Evolutionary conservation across 2,888 invertebrate species (phyloP).

Genomic region (Oxystoma pomonae): DNA sequence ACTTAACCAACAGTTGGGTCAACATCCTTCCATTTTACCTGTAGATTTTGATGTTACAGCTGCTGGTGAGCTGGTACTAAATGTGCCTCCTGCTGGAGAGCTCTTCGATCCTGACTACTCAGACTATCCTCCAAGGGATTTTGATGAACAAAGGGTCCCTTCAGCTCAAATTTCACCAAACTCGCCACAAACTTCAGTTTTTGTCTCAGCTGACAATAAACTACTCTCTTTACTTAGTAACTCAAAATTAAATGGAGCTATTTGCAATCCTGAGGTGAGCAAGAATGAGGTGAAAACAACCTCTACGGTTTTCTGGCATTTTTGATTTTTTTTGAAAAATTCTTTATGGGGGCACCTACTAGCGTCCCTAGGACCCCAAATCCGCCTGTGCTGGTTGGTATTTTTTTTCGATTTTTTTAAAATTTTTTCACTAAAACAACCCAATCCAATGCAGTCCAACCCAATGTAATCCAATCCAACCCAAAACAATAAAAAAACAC

Average conservation of each 20-base stretch:
- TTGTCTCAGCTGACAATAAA: slow-evolving; percentile 74
- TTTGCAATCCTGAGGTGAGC: slow-evolving; percentile 70
- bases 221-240: slow-evolving; percentile 75
- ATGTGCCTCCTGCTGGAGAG: slow-evolving; percentile 57
- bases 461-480: too few relatives aligned
- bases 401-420: too few relatives aligned
- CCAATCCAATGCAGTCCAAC: too few relatives aligned
- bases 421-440: too few relatives aligned
- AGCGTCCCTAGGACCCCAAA: too few relatives aligned
- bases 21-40: slow-evolving; percentile 89
- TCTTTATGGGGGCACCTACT: too few relatives aligned
- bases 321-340: too few relatives aligned
- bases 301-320: too few relatives aligned
- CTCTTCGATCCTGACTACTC: slow-evolving; percentile 55
- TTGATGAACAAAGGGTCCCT: slow-evolving; percentile 75
- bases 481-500: too few relatives aligned
- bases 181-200: slow-evolving; percentile 69
- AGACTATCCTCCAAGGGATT: slow-evolving; percentile 51
- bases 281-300: too few relatives aligned
- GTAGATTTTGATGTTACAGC: slow-evolving; percentile 90
- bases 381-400: too few relatives aligned
- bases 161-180: slow-evolving; percentile 69
- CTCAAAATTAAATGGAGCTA: slow-evolving; percentile 50
- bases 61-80: slow-evolving; percentile 63
- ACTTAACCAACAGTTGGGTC: slow-evolving; percentile 79